These are phyloP conservation scores for Maniola hyperantus DNA, from an alignment of 2,888 invertebrate species.

Conservation along the genomic window DNA sequence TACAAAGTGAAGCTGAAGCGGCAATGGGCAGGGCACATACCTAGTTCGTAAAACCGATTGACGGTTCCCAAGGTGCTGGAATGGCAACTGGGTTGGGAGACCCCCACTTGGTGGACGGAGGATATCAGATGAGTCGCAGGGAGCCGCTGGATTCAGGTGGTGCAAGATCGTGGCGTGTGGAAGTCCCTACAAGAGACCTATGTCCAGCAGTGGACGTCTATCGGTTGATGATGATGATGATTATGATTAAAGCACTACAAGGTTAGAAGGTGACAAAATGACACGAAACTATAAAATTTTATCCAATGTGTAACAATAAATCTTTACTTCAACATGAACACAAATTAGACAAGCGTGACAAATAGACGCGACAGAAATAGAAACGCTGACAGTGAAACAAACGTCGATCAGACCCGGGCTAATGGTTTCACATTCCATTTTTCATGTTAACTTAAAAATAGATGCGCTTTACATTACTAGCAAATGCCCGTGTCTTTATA, in stretches of 20 bases:
- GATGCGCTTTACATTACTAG: constrained; percentile 41
- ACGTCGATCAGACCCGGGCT: constrained; percentile 66
- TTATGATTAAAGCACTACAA: background rate
- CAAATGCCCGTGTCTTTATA: constrained; percentile 25
- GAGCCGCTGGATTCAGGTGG: too few relatives aligned
- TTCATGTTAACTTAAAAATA: constrained; percentile 77
- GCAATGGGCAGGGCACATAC: too few relatives aligned
- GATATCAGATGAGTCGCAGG: too few relatives aligned
- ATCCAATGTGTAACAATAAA: constrained; percentile 59
- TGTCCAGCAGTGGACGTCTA: too few relatives aligned
- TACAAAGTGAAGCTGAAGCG: too few relatives aligned
- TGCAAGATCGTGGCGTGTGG: too few relatives aligned
- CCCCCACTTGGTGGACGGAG: too few relatives aligned
- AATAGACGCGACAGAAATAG: constrained; percentile 73
- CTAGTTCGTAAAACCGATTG: too few relatives aligned
- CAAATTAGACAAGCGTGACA: constrained; percentile 79
- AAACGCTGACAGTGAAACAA: constrained; percentile 72
- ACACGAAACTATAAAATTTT: constrained; percentile 34
- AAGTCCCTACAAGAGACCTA: too few relatives aligned
- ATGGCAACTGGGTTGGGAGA: too few relatives aligned
- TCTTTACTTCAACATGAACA: constrained; percentile 71
- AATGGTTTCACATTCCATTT: constrained; percentile 72
- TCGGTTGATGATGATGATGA: too few relatives aligned
- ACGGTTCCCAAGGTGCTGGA: too few relatives aligned
- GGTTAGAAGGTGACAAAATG: constrained; percentile 5